These are phyloP conservation scores for Meloe dianella DNA, from an alignment of 2,888 invertebrate genomes.

Conservation along the genomic window DNA sequence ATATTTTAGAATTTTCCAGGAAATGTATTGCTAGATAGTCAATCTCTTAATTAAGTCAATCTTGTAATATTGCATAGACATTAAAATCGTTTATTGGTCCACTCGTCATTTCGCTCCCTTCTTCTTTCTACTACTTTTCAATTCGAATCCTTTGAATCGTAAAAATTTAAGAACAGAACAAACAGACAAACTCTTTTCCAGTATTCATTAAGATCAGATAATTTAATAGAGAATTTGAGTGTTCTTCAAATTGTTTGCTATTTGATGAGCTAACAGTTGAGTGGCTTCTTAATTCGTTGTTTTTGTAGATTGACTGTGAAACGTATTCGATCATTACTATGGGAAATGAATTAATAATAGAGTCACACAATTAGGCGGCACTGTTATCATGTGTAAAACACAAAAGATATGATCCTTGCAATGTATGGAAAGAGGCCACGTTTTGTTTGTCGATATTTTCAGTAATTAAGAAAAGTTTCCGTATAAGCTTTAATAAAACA, in stretches of 20 bases:
- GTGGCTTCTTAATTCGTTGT: slow-evolving; percentile 21
- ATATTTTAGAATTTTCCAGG: neutral
- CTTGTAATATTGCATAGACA: neutral
- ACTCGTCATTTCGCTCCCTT: neutral
- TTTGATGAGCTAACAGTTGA: slow-evolving; percentile 27
- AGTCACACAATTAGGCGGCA: neutral
- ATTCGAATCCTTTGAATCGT: slow-evolving; percentile 24
- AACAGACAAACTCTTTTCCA: slow-evolving; percentile 26
- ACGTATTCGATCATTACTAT: slow-evolving; percentile 1
- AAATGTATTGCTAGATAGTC: neutral
- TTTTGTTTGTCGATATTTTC: neutral
- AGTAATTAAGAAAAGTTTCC: neutral
- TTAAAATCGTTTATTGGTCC: neutral
- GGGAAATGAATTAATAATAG: neutral
- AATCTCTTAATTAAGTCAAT: slow-evolving; percentile 8
- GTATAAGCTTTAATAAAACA: neutral
- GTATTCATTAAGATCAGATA: slow-evolving; percentile 34
- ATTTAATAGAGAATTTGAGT: slow-evolving; percentile 33
- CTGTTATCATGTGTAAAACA: no score
- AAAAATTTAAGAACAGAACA: slow-evolving; percentile 31
- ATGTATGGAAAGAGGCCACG: no score
- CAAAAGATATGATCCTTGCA: no score
- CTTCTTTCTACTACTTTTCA: neutral
- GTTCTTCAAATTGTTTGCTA: slow-evolving; percentile 32
- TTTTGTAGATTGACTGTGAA: slow-evolving; percentile 9